These are phyloP conservation scores for Eupeodes corollae DNA, from an alignment of 1,140 invertebrate genomes.

Conservation along the genomic window DNA sequence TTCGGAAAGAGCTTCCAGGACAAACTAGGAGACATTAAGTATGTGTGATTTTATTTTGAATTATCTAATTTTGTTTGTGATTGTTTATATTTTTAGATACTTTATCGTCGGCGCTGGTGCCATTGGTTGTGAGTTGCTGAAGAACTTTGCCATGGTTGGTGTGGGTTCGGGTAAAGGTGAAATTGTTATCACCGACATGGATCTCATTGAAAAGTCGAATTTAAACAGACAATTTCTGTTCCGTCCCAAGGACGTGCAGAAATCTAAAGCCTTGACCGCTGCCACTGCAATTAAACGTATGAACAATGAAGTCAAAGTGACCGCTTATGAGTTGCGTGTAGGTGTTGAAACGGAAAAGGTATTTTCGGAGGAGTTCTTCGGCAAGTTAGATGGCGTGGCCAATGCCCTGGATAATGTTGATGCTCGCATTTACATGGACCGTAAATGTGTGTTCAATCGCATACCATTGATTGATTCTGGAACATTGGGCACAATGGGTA, in stretches of 20 bases:
- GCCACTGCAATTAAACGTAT: conserved; percentile 73
- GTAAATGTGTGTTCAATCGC: conserved; percentile 93
- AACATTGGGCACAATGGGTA: conserved; percentile 97
- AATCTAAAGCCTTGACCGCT: conserved; percentile 82
- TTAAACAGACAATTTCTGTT: conserved; percentile 98
- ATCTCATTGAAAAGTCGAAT: conserved; percentile 98
- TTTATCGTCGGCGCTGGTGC: conserved; percentile 73
- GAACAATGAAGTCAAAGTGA: conserved; percentile 83
- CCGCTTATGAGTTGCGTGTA: conserved; percentile 86
- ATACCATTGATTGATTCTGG: conserved; percentile 95
- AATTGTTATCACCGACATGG: conserved; percentile 95
- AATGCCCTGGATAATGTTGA: conserved; percentile 98
- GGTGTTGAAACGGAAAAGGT: conserved; percentile 87
- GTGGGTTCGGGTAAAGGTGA: conserved; percentile 63
- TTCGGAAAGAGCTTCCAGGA: conserved; percentile 88
- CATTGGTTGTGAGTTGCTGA: conserved; percentile 96
- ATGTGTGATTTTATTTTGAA: conserved; percentile 16
- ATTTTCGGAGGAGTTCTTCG: conserved; percentile 94
- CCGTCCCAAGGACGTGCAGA: conserved; percentile 85
- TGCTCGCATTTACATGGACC: conserved; percentile 94
- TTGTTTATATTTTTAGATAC: conserved; percentile 12
- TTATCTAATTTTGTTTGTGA: not conserved
- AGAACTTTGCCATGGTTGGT: conserved; percentile 98
- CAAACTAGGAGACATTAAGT: conserved; percentile 51
- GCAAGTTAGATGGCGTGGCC: conserved; percentile 81